Conservation (phyloP, 2,888 invertebrate genomes). For the Buathra laborator region DNA sequence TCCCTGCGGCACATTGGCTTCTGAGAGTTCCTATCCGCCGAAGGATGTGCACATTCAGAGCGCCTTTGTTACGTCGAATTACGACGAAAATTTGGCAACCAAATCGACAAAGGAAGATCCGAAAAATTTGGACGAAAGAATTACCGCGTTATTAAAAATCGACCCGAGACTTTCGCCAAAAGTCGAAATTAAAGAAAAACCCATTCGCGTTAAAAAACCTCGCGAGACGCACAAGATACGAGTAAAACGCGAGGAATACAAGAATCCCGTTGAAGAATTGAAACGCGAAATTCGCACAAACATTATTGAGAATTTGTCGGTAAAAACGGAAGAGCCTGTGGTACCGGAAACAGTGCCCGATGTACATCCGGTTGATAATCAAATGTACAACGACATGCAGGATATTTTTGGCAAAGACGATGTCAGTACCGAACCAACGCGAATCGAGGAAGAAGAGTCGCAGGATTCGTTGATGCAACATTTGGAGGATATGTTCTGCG, state of each 20-base stretch:
- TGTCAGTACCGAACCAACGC: conserved; percentile 19
- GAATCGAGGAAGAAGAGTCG: conserved; percentile 75
- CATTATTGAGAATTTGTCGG: neutral
- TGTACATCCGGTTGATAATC: conserved; percentile 18
- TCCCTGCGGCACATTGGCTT: neutral
- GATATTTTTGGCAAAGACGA: conserved; percentile 67
- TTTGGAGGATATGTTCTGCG: conserved; percentile 81
- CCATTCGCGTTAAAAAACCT: neutral
- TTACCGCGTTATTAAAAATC: conserved; percentile 40
- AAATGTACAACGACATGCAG: conserved; percentile 59
- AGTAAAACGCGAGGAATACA: conserved; percentile 21
- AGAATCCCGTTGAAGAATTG: conserved; percentile 15
- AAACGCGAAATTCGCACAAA: conserved; percentile 10
- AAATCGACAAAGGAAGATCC: conserved; percentile 3
- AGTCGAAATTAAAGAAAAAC: neutral
- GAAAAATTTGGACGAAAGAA: conserved; percentile 54
- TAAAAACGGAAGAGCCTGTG: neutral
- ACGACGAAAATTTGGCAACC: conserved; percentile 43
- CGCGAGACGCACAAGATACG: conserved; percentile 15
- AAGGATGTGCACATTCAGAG: conserved; percentile 63
- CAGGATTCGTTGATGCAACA: conserved; percentile 80
- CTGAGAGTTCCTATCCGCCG: conserved; percentile 8
- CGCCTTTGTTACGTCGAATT: conserved; percentile 67
- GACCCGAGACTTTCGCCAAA: neutral
- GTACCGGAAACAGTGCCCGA: neutral